A percentile compares a stretch with the other conserved stretches of the same genome.
Conservation (phyloP, 2,888 invertebrate species). For the Frankliniella fusca region DNA sequence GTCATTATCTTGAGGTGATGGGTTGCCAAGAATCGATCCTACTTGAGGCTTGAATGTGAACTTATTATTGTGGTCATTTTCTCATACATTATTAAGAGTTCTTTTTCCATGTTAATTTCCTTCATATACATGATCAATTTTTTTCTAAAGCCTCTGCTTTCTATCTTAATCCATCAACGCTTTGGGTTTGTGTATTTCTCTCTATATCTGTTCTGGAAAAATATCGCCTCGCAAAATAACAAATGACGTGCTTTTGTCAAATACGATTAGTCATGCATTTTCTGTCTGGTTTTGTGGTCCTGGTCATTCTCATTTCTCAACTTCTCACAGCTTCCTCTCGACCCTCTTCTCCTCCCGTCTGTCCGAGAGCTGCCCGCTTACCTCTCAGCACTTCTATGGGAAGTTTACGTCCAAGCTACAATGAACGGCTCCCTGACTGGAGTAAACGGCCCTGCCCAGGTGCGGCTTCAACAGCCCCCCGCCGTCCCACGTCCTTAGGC, state of each 20-base stretch:
- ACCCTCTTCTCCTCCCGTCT: background rate
- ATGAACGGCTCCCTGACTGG: conserved; percentile 13
- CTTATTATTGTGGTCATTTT: too few relatives aligned
- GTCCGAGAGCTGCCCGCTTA: background rate
- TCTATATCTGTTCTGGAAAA: background rate
- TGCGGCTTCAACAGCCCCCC: background rate
- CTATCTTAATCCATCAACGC: background rate
- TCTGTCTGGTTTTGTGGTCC: background rate
- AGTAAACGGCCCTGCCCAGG: background rate
- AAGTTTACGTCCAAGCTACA: conserved; percentile 9
- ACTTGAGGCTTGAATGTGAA: too few relatives aligned
- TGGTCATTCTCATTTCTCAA: background rate
- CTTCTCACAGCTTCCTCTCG: conserved; percentile 1
- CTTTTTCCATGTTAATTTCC: background rate
- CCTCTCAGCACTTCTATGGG: conserved; percentile 15
- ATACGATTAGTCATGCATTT: background rate
- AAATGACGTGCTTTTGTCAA: background rate
- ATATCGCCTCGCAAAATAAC: background rate
- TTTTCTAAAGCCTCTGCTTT: background rate
- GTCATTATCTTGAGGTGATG: too few relatives aligned
- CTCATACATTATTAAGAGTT: too few relatives aligned
- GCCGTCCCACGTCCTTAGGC: conserved; percentile 11
- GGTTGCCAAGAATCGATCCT: too few relatives aligned
- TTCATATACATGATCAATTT: background rate
- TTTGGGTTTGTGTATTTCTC: background rate